Base-by-base conservation (phyloP, 2,888 invertebrate species). In the Chloroclysta siterata region DNA sequence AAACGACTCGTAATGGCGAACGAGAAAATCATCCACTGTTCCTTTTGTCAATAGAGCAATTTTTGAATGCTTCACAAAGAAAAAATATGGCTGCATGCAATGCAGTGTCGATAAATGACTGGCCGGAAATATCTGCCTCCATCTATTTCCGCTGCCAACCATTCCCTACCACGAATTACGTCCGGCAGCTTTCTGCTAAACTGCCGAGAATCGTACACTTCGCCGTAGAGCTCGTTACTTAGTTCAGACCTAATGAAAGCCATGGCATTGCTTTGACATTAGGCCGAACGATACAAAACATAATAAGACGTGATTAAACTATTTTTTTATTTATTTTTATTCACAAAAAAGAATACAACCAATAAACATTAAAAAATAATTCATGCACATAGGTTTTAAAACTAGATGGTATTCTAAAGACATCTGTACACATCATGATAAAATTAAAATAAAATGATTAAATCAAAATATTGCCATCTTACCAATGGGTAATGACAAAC, bases 81-180 rank as follows among this genome's bases (percentile, higher is more conserved):
- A 13, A 48, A n/a, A 48, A 48, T 28, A 48, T 48, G 48, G 28
- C 47, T 48, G 47, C 22, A 48, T 48, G 47, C 22, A 48, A n/a
- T 48, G n/a, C 28, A 28, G 48, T 48, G 28, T 28, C 28, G 48
- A 50, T 50, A 33, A 2, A 29, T 50, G n/a, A 28, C 22, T 13
- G 22, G 17, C 7, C 15, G 13, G 22, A 42, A n/a, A 54, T 42
- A 59, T 72, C 71, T 70, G 52, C 28, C 39, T 48, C 41, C 36
- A 39, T 51, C 22, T 47, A 54, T 22, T 51, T 69, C 65, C 36
- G 36, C 52, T 82, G 79, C 82, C 79, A 82, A 81, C 80, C 80
- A 79, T 80, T 78, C 81, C 75, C 78, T 78, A 80, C 78, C 78
- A 81, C 82, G 85, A 90, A 80, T 88, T 86, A 88, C 85, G 87